Evolutionary conservation across 1,140 invertebrate genomes (phyloP).

Genomic region (Belonocnema kinseyi): DNA sequence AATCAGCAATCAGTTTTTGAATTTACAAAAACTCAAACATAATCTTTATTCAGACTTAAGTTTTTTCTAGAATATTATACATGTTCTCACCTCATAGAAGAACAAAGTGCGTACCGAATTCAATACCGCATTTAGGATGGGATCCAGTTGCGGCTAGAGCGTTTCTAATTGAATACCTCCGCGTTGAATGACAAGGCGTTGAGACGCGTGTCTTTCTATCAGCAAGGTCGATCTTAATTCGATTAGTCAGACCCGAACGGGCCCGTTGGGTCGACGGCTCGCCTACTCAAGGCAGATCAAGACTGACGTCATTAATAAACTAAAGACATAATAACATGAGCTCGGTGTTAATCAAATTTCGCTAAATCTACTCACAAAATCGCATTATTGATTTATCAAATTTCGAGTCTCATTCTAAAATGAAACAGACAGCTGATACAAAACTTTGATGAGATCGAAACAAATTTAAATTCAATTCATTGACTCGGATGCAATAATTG

Average conservation of each 20-base stretch:
- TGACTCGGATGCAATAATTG: no score
- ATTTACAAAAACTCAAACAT: no score
- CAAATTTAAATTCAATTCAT: no score
- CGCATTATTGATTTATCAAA: no score
- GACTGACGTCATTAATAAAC: constrained; percentile 26
- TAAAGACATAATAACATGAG: constrained; percentile 9
- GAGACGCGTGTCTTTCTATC: constrained; percentile 52
- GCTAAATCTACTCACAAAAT: not conserved
- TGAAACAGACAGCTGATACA: no score
- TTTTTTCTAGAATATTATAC: not conserved
- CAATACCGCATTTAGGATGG: constrained; percentile 1
- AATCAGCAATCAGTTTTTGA: no score
- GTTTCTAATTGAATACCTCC: constrained; percentile 51
- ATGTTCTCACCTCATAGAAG: not conserved
- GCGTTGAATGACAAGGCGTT: constrained; percentile 49
- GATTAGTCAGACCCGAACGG: constrained; percentile 43
- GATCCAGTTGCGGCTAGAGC: constrained; percentile 42
- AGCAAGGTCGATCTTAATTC: constrained; percentile 50
- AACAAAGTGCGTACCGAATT: constrained; percentile 29
- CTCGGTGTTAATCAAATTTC: not conserved
- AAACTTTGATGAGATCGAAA: no score
- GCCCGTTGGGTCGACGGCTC: not conserved
- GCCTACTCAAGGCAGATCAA: constrained; percentile 14
- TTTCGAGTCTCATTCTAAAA: no score
- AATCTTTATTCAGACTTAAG: no score